Base-by-base conservation (phyloP, 1,140 invertebrate species). In the Stegodyphus dumicola region DNA sequence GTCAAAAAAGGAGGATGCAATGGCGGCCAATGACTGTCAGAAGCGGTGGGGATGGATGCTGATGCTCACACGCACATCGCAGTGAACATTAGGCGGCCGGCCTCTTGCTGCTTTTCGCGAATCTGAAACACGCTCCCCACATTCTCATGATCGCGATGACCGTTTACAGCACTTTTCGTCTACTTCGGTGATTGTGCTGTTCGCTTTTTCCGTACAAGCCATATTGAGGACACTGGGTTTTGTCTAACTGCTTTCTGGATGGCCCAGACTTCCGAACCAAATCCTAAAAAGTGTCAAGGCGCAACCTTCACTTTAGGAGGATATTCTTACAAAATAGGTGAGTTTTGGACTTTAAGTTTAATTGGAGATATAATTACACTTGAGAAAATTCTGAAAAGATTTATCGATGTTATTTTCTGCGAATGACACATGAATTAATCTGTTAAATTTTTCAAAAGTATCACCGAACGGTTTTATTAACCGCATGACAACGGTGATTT, bases 21-120 rank as follows among this genome's bases (percentile, higher is more conserved):
- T 83, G 80, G 80, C 80, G 80, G 80, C 80, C 80, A 83, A 83
- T 83, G 80, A 83, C 70, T 83, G 71, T 83, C 71, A 83, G 80
- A 83, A 71, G 70, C 80, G 66, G 80, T 48, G 70, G 71, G 66
- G 80, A 83, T 74, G 64, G 71, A 74, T 83, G 80, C 70, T 83
- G 80, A 83, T 83, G 80, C 80, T 83, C 80, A 83, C 70, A 83
- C 80, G 80, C 80, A 71, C 69, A 73, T 66, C 71, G 73, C 81
- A 85, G 81, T 85, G 81, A 85, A 77, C 81, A 60, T 48, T 66
- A 67, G 81, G 52, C 73, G 17, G 64, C 53, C 81, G 81, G 66
- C 53, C 64, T 71, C 69, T 51, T 48, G 65, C 69, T 75, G 48
- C 78, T 81, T 53, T 69, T 60, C 54, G 13, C 60, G 69, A 60